A percentile compares a stretch with the other conserved stretches of the same genome.
Conservation (phyloP, 1,140 invertebrate genomes). For the Drosophila pseudoobscura region DNA sequence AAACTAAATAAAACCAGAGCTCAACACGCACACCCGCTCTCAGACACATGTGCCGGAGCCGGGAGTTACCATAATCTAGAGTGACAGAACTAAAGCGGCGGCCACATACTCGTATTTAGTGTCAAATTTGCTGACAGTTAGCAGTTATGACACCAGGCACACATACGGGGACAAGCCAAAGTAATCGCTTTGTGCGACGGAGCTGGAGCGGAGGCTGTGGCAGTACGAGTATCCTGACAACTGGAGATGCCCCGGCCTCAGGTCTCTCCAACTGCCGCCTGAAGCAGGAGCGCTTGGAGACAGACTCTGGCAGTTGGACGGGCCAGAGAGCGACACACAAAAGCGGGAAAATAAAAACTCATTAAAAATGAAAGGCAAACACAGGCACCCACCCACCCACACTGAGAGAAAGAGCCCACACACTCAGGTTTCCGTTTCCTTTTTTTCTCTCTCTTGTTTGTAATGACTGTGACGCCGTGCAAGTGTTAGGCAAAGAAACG, state of each 20-base stretch:
- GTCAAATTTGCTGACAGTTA: conserved; percentile 72
- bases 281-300: conserved; percentile 21
- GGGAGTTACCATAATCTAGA: conserved; percentile 48
- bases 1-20: conserved; percentile 27
- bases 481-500: conserved; percentile 70
- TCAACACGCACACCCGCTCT: conserved; percentile 22
- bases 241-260: conserved; percentile 12
- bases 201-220: conserved; percentile 36
- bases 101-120: conserved; percentile 58
- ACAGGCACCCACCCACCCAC: conserved; percentile 18
- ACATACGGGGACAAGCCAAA: conserved; percentile 47
- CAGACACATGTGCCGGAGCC: conserved; percentile 10
- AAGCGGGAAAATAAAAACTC: conserved; percentile 76
- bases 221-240: conserved; percentile 47
- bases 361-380: conserved; percentile 75
- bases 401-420: conserved; percentile 15
- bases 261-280: conserved; percentile 4
- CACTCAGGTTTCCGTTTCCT: conserved; percentile 10
- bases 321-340: conserved; percentile 48
- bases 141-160: conserved; percentile 66
- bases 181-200: conserved; percentile 48
- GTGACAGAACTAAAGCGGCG: conserved; percentile 60
- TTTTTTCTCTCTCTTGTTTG: neutral
- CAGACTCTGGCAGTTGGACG: conserved; percentile 52
- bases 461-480: conserved; percentile 35